Conservation (phyloP, 2,888 invertebrate genomes). For the Ditula angustiorana region DNA sequence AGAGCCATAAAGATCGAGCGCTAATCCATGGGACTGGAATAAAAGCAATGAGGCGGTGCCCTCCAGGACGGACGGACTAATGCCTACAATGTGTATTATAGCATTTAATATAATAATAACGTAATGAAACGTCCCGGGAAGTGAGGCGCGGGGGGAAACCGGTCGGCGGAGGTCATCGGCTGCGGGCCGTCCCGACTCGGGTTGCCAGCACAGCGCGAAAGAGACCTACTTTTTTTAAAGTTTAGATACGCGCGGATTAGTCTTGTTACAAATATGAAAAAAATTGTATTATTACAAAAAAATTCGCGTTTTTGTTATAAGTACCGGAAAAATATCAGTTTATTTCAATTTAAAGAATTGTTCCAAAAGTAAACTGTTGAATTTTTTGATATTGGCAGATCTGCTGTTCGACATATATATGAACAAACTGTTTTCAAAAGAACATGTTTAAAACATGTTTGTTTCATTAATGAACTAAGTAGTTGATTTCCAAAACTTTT, state of each 20-base stretch:
- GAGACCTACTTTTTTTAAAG: constrained; percentile 15
- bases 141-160: constrained; percentile 67
- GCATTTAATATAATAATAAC: constrained; percentile 86
- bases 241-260: not conserved
- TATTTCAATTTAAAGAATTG: too few relatives aligned
- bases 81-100: constrained; percentile 84
- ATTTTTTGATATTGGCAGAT: too few relatives aligned
- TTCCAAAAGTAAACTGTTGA: too few relatives aligned
- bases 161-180: constrained; percentile 84
- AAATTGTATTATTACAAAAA: not conserved
- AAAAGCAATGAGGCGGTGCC: constrained; percentile 70
- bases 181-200: constrained; percentile 80
- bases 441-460: too few relatives aligned
- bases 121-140: constrained; percentile 83
- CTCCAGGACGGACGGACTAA: constrained; percentile 75
- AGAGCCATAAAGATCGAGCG: constrained; percentile 67
- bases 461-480: too few relatives aligned
- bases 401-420: too few relatives aligned
- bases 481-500: too few relatives aligned
- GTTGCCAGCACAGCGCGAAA: constrained; percentile 59
- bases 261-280: not conserved
- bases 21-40: constrained; percentile 55
- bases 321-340: too few relatives aligned
- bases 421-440: too few relatives aligned
- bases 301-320: too few relatives aligned